Percentiles rank a stretch among this genome's conserved stretches.
Conservation (phyloP, 2,113 vertebrate species). For the Ophthalmolycus amberensis region DNA sequence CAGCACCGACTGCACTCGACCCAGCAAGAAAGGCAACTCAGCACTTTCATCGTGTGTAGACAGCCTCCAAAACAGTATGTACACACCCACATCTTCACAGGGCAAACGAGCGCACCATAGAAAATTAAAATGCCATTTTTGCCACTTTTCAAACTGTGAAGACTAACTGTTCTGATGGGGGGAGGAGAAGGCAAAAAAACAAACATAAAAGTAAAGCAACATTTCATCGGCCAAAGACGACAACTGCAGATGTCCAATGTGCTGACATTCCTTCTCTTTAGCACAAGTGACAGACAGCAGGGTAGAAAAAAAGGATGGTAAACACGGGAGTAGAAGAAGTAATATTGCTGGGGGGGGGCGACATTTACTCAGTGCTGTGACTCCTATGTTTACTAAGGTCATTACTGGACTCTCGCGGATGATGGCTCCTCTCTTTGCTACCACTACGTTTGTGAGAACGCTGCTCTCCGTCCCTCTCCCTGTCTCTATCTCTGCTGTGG, state of each 20-base stretch:
- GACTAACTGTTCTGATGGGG: constrained; percentile 57
- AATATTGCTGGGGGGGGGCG: constrained; percentile 63
- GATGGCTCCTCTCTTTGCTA: constrained; percentile 90
- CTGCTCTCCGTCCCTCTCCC: constrained; percentile 85
- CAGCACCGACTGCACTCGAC: not conserved
- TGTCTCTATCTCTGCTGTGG: constrained; percentile 84
- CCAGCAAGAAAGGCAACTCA: constrained; percentile 17
- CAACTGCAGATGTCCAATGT: constrained; percentile 57
- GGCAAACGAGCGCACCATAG: constrained; percentile 57
- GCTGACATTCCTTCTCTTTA: constrained; percentile 83
- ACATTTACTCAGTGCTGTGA: constrained; percentile 85
- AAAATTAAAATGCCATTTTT: constrained; percentile 76
- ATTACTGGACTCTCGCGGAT: constrained; percentile 87
- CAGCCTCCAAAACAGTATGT: constrained; percentile 82
- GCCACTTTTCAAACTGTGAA: constrained; percentile 65
- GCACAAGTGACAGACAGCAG: constrained; percentile 52
- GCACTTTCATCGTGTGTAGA: constrained; percentile 43
- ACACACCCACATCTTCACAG: constrained; percentile 86
- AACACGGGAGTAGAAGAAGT: constrained; percentile 40
- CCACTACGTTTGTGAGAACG: constrained; percentile 89
- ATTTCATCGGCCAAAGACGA: constrained; percentile 61
- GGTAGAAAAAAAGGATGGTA: constrained; percentile 35
- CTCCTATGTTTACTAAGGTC: constrained; percentile 90
- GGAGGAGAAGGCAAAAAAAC: constrained; percentile 54
- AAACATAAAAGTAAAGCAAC: constrained; percentile 64